Percentiles rank a stretch among this genome's conserved stretches.
These are phyloP conservation scores for Pteropus rufus DNA, from an alignment of 2,797 vertebrate genomes.

Conservation along the genomic window DNA sequence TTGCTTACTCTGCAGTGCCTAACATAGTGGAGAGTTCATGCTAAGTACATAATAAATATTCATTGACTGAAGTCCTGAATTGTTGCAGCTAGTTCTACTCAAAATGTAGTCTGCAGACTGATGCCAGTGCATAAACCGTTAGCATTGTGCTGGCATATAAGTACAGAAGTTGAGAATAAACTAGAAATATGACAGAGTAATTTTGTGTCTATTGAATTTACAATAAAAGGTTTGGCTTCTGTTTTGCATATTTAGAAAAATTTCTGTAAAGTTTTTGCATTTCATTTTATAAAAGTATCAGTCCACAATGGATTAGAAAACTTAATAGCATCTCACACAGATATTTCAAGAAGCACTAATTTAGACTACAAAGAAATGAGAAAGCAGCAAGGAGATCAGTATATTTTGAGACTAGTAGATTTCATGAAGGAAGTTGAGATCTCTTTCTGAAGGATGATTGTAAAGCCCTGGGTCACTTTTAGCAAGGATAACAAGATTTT, in stretches of 20 bases:
- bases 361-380: background rate
- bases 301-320: background rate
- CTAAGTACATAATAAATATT: background rate
- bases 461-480: background rate
- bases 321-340: background rate
- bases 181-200: background rate
- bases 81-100: background rate
- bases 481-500: background rate
- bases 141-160: background rate
- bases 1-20: background rate
- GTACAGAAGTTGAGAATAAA: background rate
- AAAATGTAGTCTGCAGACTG: background rate
- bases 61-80: background rate
- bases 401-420: background rate
- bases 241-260: background rate
- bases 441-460: background rate
- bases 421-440: background rate
- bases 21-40: background rate
- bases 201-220: background rate
- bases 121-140: background rate
- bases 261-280: background rate
- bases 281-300: background rate
- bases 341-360: background rate
- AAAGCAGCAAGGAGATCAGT: background rate
- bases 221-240: background rate